A percentile compares a stretch with the other conserved stretches of the same genome.
Evolutionary conservation across 2,113 vertebrate genomes (phyloP).

Genomic region (Gobio gobio): DNA sequence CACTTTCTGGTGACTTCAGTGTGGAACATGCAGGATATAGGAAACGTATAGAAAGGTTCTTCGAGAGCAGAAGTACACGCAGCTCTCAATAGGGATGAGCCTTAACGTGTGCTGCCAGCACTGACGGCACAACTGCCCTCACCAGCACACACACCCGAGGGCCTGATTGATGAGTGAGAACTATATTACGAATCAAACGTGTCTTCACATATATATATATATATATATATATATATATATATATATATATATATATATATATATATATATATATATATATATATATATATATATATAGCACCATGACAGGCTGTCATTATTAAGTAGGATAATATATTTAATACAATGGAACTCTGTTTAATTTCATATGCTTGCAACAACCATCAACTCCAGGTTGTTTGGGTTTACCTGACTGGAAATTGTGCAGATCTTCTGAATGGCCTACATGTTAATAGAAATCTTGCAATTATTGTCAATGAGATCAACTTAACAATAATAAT

Average conservation of each 20-base stretch:
- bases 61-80: background rate
- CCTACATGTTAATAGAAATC: background rate
- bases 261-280: background rate
- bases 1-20: background rate
- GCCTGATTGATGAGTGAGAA: background rate
- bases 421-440: background rate
- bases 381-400: background rate
- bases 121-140: background rate
- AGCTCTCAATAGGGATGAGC: constrained; percentile 25
- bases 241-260: background rate
- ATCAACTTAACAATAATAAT: background rate
- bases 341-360: background rate
- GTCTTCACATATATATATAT: constrained; percentile 8
- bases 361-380: background rate
- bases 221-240: background rate
- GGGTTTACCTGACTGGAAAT: background rate
- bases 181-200: constrained; percentile 13
- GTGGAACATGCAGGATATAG: background rate
- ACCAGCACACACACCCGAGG: background rate
- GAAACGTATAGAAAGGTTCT: background rate
- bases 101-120: constrained; percentile 20
- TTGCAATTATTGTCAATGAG: background rate
- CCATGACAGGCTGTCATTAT: constrained; percentile 6
- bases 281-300: background rate
- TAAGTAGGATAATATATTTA: background rate